Evolutionary conservation across 2,797 vertebrate genomes (phyloP).

Genomic region (Propithecus perrieri): DNA sequence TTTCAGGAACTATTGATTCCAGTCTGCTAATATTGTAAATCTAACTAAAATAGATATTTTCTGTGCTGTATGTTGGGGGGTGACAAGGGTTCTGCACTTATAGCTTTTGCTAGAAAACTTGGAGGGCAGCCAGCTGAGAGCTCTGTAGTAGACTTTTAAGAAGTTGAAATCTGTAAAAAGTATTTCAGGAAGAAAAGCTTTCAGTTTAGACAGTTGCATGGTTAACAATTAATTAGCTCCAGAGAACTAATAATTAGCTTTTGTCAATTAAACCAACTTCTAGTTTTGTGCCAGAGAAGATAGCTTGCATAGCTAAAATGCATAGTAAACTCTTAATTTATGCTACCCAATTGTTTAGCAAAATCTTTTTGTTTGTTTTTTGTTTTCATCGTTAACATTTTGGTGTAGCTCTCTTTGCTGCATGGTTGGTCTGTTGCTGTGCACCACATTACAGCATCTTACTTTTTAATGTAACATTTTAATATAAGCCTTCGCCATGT

Average conservation of each 20-base stretch:
- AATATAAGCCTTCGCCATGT: neutral
- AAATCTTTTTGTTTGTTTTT: neutral
- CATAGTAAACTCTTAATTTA: slow-evolving; percentile 37
- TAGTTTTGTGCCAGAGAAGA: neutral
- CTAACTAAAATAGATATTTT: slow-evolving; percentile 50
- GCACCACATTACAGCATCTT: neutral
- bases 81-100: slow-evolving; percentile 35
- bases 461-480: neutral
- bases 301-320: slow-evolving; percentile 18
- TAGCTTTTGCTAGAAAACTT: slow-evolving; percentile 58
- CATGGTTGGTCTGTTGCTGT: neutral
- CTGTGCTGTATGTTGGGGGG: neutral
- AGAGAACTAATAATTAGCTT: slow-evolving; percentile 59
- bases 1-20: slow-evolving; percentile 55
- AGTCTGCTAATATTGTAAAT: slow-evolving; percentile 46
- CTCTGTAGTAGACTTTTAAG: slow-evolving; percentile 44
- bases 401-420: neutral
- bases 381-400: neutral
- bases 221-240: slow-evolving; percentile 49
- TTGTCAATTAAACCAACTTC: slow-evolving; percentile 38
- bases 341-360: neutral
- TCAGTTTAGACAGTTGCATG: slow-evolving; percentile 21
- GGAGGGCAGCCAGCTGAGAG: neutral
- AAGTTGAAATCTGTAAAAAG: slow-evolving; percentile 35
- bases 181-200: slow-evolving; percentile 35